These are phyloP conservation scores for Dermatemys mawii DNA, from an alignment of 2,113 vertebrate genomes.

Conservation along the genomic window DNA sequence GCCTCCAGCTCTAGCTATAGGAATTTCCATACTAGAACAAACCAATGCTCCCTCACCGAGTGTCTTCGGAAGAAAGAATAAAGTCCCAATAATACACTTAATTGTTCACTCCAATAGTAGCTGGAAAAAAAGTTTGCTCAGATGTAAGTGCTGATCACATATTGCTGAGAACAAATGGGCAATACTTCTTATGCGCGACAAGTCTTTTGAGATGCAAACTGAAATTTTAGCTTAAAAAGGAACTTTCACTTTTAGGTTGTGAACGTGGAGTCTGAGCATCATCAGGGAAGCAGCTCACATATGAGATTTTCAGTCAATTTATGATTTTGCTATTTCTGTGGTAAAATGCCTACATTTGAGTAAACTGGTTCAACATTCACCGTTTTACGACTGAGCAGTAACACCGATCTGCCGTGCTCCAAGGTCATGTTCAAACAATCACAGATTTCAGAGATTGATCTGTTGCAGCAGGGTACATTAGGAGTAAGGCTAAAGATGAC, in stretches of 20 bases:
- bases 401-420: not conserved
- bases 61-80: too few relatives aligned
- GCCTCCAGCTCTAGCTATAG: too few relatives aligned
- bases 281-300: not conserved
- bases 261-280: not conserved
- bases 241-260: not conserved
- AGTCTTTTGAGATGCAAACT: too few relatives aligned
- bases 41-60: too few relatives aligned
- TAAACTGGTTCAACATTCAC: not conserved
- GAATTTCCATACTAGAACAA: too few relatives aligned
- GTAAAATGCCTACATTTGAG: not conserved
- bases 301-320: not conserved
- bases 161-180: not conserved
- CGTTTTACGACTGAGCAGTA: not conserved
- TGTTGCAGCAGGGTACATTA: not conserved
- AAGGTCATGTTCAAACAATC: not conserved
- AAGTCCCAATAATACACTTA: too few relatives aligned
- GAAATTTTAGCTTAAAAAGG: too few relatives aligned
- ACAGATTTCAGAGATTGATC: not conserved
- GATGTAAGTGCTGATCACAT: not conserved
- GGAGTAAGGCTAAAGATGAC: not conserved
- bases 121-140: too few relatives aligned
- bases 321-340: not conserved
- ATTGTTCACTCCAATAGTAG: too few relatives aligned
- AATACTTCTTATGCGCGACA: not conserved